Evolutionary conservation across 2,797 vertebrate genomes (phyloP), one percentile per base, ranked within the genome.

Genomic region (Hippopotamyrus pictus): DNA sequence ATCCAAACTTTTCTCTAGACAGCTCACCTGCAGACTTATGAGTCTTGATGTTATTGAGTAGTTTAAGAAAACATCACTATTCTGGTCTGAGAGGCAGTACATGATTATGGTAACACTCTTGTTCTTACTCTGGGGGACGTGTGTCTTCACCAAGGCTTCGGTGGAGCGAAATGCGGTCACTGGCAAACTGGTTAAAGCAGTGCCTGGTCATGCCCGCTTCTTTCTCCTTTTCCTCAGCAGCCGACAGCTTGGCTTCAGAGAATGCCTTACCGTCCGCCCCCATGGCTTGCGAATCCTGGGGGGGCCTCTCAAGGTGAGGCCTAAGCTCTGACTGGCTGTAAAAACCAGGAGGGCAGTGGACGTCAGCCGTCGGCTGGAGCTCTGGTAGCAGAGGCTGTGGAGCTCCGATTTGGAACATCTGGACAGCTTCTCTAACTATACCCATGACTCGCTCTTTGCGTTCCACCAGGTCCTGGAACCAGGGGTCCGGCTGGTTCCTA

Each of bases 121-220:
- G 73, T 73, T 73, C 73, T 79, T 79, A 99, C 98, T 98, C 98
- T 33, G 96, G 95, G 0, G 97, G 97, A 62, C 98, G 95, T 0
- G 97, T 98, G 95, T 99, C 98, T 0, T 97, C 97, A 41, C 98
- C 98, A 79, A 99, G 96, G 57, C 96, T 94, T 0, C 98, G 96
- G 92, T 98, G 97, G 69, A 99, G 96, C 0, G 98, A 99, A 93
- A 99, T 97, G 51, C 94, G 97, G 92, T 99, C 98, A 11, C 97
- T 99, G 94, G 97, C 97, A 86, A 97, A 99, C 93, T 98, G 97
- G 89, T 99, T 99, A 94, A 99, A 99, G 90, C 98, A 99, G 92
- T 99, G 97, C 5, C 97, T 96, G n/a, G 95, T 97, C 88, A 97
- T 97, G 14, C 98, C 98, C 0, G 93, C 93, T 11, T 97, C 96